Evolutionary conservation across 2,113 vertebrate genomes (phyloP).

Genomic region (Festucalex cinctus): DNA sequence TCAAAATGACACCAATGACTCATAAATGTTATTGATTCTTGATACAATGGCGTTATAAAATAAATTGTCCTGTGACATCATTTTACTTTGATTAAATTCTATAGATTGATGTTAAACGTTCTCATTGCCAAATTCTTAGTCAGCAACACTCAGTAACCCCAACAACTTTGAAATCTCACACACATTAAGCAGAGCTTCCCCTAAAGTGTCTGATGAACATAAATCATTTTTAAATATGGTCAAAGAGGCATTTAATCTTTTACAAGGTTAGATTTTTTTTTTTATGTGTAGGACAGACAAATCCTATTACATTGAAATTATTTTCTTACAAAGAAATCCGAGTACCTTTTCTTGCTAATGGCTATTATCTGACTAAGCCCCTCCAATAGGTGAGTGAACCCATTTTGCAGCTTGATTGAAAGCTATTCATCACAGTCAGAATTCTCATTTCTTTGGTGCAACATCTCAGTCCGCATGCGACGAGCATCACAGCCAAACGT

Average conservation of each 20-base stretch:
- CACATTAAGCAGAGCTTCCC: slow-evolving; percentile 32
- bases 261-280: slow-evolving; percentile 48
- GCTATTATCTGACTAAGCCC: slow-evolving; percentile 56
- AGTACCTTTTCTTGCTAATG: slow-evolving; percentile 48
- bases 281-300: slow-evolving; percentile 24
- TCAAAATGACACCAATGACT: not conserved
- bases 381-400: slow-evolving; percentile 55
- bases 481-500: not conserved
- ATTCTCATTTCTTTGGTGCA: slow-evolving; percentile 22
- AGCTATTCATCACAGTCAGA: slow-evolving; percentile 64
- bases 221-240: slow-evolving; percentile 34
- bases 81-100: slow-evolving; percentile 15
- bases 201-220: slow-evolving; percentile 16
- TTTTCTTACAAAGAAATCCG: slow-evolving; percentile 37
- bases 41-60: slow-evolving; percentile 11
- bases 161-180: slow-evolving; percentile 23
- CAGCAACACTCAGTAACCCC: slow-evolving; percentile 13
- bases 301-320: slow-evolving; percentile 48
- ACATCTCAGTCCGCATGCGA: slow-evolving; percentile 1
- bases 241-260: slow-evolving; percentile 41
- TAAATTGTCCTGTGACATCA: slow-evolving; percentile 11
- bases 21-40: slow-evolving; percentile 9
- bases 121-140: slow-evolving; percentile 7
- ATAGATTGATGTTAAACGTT: slow-evolving; percentile 16
- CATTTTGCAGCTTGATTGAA: slow-evolving; percentile 62